These are phyloP conservation scores for Ibidorhyncha struthersii DNA, from an alignment of 2,113 vertebrate genomes.

Conservation along the genomic window DNA sequence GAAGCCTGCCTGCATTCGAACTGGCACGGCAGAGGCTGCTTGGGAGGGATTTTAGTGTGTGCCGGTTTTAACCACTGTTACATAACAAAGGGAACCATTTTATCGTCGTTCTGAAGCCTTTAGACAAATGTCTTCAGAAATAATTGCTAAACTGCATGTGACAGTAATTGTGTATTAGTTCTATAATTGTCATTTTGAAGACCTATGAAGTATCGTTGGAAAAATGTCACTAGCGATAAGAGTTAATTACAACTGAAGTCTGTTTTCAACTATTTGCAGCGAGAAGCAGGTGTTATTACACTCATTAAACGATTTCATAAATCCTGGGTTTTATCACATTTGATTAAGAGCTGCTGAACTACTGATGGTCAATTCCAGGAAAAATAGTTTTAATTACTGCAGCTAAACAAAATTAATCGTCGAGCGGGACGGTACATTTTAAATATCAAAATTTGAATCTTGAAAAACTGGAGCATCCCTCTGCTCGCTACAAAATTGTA, in stretches of 20 bases:
- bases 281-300: slow-evolving; percentile 77
- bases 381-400: slow-evolving; percentile 65
- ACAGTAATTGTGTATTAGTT: slow-evolving; percentile 83
- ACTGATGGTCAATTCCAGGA: slow-evolving; percentile 62
- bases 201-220: slow-evolving; percentile 78
- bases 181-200: slow-evolving; percentile 81
- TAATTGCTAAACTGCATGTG: slow-evolving; percentile 79
- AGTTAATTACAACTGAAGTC: slow-evolving; percentile 81
- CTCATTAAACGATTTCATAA: slow-evolving; percentile 79
- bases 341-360: slow-evolving; percentile 74
- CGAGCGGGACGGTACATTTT: slow-evolving; percentile 15
- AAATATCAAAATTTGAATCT: slow-evolving; percentile 53
- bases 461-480: slow-evolving; percentile 14
- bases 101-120: slow-evolving; percentile 71
- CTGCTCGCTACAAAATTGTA: slow-evolving; percentile 33
- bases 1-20: background rate
- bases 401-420: slow-evolving; percentile 40
- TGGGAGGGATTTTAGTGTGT: slow-evolving; percentile 8
- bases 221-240: slow-evolving; percentile 80
- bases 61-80: slow-evolving; percentile 58
- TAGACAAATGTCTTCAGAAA: slow-evolving; percentile 79
- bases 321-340: slow-evolving; percentile 74
- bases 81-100: slow-evolving; percentile 74
- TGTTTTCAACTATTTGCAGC: slow-evolving; percentile 77
- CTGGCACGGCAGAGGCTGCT: background rate